phyloP scores from a whole-genome alignment of 1,140 invertebrate species.

The Diachasma alloeum region DNA sequence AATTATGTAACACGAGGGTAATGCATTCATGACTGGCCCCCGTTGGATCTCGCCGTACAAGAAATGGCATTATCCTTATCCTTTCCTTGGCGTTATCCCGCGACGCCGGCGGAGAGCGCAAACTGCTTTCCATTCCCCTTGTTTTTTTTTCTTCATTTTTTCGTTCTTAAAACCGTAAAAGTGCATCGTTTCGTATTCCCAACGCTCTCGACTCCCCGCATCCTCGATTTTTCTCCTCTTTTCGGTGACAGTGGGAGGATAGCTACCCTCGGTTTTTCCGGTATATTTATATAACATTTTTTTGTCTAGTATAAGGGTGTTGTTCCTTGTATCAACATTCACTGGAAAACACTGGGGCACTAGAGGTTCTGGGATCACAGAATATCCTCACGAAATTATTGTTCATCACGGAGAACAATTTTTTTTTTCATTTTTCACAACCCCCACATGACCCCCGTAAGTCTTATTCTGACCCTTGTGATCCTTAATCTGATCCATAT shows the following conservation, averaged over 20 bases:
- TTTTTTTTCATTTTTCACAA: too few species aligned
- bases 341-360: too few species aligned
- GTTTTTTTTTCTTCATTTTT: background rate
- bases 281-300: background rate
- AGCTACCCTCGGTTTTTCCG: background rate
- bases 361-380: too few species aligned
- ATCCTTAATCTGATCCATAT: too few species aligned
- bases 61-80: constrained; percentile 8
- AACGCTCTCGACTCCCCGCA: background rate
- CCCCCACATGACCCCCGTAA: too few species aligned
- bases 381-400: too few species aligned
- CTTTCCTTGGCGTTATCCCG: background rate
- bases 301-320: background rate
- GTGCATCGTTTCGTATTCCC: constrained; percentile 11
- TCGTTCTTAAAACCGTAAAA: constrained; percentile 5
- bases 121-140: background rate
- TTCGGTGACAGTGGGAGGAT: background rate
- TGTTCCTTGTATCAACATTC: too few species aligned
- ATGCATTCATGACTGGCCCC: constrained; percentile 2
- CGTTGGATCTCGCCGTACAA: background rate
- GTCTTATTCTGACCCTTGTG: too few species aligned
- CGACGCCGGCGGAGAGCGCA: background rate
- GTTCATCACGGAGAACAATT: too few species aligned
- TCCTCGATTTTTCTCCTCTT: background rate
- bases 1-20: background rate